Conservation (phyloP, 2,113 vertebrate genomes). For the Plecturocebus donacophilus region DNA sequence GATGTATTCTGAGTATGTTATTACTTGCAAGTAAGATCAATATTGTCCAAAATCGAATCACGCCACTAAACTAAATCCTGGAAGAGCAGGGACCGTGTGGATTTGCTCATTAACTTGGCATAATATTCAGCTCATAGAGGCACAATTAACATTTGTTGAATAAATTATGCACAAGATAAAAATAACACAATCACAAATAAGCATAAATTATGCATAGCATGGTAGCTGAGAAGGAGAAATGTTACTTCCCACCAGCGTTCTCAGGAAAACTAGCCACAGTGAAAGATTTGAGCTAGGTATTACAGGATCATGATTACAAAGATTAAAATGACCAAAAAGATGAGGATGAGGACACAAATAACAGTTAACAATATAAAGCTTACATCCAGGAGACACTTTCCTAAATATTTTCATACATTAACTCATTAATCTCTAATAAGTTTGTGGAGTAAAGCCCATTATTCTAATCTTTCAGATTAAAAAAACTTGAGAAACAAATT, state of each 20-base stretch:
- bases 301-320: not conserved
- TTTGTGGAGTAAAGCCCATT: not conserved
- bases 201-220: not conserved
- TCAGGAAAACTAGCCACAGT: not conserved
- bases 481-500: not conserved
- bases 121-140: not conserved
- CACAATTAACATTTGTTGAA: not conserved
- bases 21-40: not conserved
- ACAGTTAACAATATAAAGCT: not conserved
- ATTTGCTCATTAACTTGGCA: not conserved
- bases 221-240: not conserved
- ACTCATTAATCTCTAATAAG: not conserved
- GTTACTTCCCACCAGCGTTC: not conserved
- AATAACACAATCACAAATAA: not conserved
- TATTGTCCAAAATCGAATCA: not conserved
- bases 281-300: not conserved
- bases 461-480: not conserved
- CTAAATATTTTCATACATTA: not conserved
- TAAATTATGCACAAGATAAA: not conserved
- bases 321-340: no score
- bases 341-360: not conserved
- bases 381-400: not conserved
- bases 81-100: not conserved
- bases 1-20: not conserved
- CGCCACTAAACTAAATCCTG: not conserved